A percentile compares a stretch with the other conserved stretches of the same genome.
These are phyloP conservation scores for Cerastis leucographa DNA, from an alignment of 2,888 invertebrate genomes.

Conservation along the genomic window DNA sequence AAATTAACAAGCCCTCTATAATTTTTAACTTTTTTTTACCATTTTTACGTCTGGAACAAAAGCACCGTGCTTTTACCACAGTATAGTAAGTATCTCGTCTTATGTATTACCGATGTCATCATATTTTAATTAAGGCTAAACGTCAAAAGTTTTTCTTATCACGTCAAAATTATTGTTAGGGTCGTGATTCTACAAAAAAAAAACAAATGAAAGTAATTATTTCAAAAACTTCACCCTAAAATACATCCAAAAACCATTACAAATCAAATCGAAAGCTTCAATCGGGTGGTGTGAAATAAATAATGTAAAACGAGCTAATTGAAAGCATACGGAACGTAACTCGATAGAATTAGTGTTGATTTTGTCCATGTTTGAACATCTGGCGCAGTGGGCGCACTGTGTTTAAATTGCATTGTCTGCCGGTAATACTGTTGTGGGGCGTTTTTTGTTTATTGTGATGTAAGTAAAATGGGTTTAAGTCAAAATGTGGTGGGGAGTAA, in stretches of 20 bases:
- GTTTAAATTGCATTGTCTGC: conserved; percentile 77
- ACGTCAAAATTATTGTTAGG: background rate
- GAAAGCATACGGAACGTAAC: conserved; percentile 71
- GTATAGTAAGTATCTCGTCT: background rate
- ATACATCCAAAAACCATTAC: conserved; percentile 34
- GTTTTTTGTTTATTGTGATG: conserved; percentile 59
- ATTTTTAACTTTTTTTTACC: background rate
- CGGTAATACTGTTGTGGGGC: conserved; percentile 68
- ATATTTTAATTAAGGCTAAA: background rate
- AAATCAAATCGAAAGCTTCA: conserved; percentile 35
- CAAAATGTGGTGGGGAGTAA: background rate
- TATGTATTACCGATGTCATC: background rate
- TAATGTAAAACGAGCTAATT: conserved; percentile 67
- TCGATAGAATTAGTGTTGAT: conserved; percentile 76
- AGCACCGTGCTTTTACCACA: background rate
- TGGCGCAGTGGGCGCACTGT: conserved; percentile 72
- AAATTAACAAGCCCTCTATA: background rate
- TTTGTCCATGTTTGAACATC: conserved; percentile 82
- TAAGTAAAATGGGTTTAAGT: conserved; percentile 39
- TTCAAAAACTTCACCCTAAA: conserved; percentile 25
- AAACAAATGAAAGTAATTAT: conserved; percentile 14
- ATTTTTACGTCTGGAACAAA: background rate
- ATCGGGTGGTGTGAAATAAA: conserved; percentile 68
- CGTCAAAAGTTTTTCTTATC: background rate
- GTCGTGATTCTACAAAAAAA: background rate